These are phyloP conservation scores for Griposia aprilina DNA, from an alignment of 2,888 invertebrate species.

Conservation along the genomic window DNA sequence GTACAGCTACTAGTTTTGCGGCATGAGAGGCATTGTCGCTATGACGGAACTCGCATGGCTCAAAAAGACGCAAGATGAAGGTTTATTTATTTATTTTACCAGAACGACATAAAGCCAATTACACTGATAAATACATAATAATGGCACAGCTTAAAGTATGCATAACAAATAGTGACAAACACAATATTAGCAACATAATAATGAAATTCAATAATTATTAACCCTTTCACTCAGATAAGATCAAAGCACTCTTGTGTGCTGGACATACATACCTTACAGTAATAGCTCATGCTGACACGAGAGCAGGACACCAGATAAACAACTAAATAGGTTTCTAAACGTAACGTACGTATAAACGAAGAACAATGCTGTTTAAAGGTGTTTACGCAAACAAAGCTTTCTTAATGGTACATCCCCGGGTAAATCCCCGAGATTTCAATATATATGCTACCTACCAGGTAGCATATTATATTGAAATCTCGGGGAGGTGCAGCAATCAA, in stretches of 20 bases:
- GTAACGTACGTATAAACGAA: conserved; percentile 26
- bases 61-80: neutral
- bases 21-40: too few species aligned
- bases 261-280: neutral
- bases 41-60: neutral
- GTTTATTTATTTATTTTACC: neutral
- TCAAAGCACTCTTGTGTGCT: neutral
- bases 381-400: conserved; percentile 72
- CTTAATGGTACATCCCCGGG: conserved; percentile 73
- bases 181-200: too few species aligned
- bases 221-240: neutral
- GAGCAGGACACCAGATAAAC: conserved; percentile 19
- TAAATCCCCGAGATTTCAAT: too few species aligned
- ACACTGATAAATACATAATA: neutral
- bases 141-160: neutral
- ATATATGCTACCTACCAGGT: too few species aligned
- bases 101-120: neutral
- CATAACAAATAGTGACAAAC: neutral
- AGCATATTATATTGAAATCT: conserved; percentile 76
- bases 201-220: neutral
- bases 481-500: conserved; percentile 75
- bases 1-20: neutral
- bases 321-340: conserved; percentile 31
- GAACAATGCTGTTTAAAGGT: conserved; percentile 67
- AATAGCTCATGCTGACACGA: neutral